phyloP scores from a whole-genome alignment of 2,113 vertebrate genomes.

The Forbesichthys papilliferus region DNA sequence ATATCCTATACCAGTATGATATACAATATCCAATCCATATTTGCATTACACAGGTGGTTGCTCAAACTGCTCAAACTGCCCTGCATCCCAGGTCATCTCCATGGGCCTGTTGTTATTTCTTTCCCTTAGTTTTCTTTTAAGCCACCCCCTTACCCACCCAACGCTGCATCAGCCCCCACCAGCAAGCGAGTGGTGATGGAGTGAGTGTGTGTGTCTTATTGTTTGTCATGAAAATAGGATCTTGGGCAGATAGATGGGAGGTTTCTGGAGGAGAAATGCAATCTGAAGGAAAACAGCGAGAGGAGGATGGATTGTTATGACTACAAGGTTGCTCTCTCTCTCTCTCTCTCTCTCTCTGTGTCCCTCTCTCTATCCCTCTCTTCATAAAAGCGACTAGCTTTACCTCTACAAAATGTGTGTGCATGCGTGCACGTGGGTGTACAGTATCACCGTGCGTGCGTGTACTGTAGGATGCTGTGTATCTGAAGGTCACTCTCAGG shows the following conservation, averaged over 20 bases:
- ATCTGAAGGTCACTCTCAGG: no score
- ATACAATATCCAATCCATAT: no score
- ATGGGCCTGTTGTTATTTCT: slow-evolving; percentile 8
- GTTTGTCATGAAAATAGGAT: slow-evolving; percentile 74
- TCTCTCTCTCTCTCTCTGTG: background rate
- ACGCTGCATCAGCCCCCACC: slow-evolving; percentile 10
- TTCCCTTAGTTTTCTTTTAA: background rate
- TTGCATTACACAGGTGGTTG: no score
- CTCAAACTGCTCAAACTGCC: no score
- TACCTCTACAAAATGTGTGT: background rate
- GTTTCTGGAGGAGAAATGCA: slow-evolving; percentile 65
- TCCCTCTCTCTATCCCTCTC: no score
- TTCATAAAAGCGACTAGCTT: slow-evolving; percentile 28
- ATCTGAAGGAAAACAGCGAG: slow-evolving; percentile 56
- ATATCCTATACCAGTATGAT: no score
- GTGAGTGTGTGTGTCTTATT: slow-evolving; percentile 64
- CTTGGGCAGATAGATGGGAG: slow-evolving; percentile 66
- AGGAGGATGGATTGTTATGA: slow-evolving; percentile 64
- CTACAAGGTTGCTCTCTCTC: slow-evolving; percentile 40
- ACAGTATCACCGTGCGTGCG: background rate
- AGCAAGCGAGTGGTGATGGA: slow-evolving; percentile 62
- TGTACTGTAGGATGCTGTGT: background rate
- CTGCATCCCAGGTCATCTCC: background rate
- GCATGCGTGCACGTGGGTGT: background rate
- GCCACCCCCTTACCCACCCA: background rate